Base-by-base conservation (phyloP, 64 coral and sea anemone genomes). In the Dendrophyllia cribrosa region DNA sequence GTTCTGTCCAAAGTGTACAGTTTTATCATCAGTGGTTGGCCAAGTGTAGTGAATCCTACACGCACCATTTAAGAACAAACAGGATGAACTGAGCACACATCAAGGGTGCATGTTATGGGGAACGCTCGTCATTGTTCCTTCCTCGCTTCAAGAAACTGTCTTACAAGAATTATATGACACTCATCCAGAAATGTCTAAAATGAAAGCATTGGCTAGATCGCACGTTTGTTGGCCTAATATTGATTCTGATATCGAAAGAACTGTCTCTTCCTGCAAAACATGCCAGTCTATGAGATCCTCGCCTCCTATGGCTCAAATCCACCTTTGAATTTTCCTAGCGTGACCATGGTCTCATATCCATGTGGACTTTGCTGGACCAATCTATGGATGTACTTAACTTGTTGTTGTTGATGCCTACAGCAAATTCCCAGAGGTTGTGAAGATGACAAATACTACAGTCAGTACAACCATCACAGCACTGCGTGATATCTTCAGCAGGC, bases 191-290 rank as follows among this genome's bases (percentile, higher is more conserved):
- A 83, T 94, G n/a, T 88, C 66, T 56, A 17, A 64, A 44, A 94
- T 89, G 75, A 93, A 94, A 89, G 70, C 92, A 1, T 64, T 89
- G 4, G 92, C 92, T 59, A 71, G 86, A 75, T 88, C 76, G 17
- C 89, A 74, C 26, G 92, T 94, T 4, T 89, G 86, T 76, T 88
- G 92, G 86, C 69, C 92, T 34, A 88, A 89, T 3, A 82, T 88
- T 21, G 86, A 94, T 72, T 64, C 43, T 47, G 76, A 94, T 52
- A 70, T 94, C 45, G 92, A 93, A 46, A 79, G 55, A 22, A 69
- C 51, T 12, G 49, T 93, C 0, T 24, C 63, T 59, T 74, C 71
- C 0, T 73, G 70, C 43, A 45, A 5, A 20, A 26, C 23, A 20
- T 73, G 60, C 59, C 71, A 4, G 60, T 63, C 67, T 12, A 72